phyloP scores from a whole-genome alignment of 2,113 vertebrate genomes.

The Bubo blakistoni region DNA sequence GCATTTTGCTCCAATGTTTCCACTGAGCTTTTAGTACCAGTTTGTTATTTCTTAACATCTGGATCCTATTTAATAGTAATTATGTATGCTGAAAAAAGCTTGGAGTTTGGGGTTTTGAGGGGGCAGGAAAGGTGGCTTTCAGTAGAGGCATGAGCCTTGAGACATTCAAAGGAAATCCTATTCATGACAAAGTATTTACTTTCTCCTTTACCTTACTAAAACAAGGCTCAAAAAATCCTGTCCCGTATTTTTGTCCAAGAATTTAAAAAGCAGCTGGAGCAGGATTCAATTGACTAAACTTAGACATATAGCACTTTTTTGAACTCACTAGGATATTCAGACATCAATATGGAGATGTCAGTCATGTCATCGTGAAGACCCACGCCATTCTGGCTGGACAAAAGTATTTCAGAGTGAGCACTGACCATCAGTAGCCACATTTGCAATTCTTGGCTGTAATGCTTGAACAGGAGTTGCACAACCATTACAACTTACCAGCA shows the following conservation, averaged over 20 bases:
- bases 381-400: background rate
- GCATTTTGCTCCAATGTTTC: background rate
- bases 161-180: background rate
- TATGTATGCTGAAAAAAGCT: background rate
- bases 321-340: background rate
- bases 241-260: background rate
- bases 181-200: background rate
- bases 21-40: background rate
- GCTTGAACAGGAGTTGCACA: background rate
- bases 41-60: constrained; percentile 16
- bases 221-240: background rate
- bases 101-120: background rate
- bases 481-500: background rate
- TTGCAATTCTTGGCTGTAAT: background rate
- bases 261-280: background rate
- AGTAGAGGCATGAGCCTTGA: background rate
- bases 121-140: background rate
- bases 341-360: background rate
- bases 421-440: background rate
- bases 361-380: background rate
- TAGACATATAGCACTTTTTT: background rate
- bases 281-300: background rate
- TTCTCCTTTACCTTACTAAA: background rate
- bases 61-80: constrained; percentile 15
- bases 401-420: background rate